phyloP scores from a whole-genome alignment of 2,797 vertebrate genomes.

The Hippoglossus hippoglossus region DNA sequence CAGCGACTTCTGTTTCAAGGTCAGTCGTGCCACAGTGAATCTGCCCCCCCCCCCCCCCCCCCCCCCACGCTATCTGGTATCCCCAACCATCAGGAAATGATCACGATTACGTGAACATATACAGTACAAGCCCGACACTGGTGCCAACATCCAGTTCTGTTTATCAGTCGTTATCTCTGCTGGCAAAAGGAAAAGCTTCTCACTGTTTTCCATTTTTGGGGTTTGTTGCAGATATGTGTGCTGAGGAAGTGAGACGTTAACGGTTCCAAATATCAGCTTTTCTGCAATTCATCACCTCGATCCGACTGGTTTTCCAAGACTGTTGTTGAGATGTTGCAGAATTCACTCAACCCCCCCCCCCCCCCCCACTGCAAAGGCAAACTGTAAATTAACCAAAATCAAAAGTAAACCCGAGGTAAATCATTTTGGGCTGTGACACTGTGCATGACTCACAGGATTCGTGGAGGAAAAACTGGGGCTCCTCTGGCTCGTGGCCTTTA shows the following conservation, averaged over 20 bases:
- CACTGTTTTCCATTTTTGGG: conserved; percentile 16
- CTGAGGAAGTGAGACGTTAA: conserved; percentile 8
- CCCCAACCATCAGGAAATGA: conserved; percentile 42
- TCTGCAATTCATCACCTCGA: neutral
- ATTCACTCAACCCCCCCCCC: neutral
- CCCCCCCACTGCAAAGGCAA: neutral
- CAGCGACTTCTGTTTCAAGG: conserved; percentile 47
- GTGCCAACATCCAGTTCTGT: conserved; percentile 59
- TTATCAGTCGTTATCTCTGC: conserved; percentile 61
- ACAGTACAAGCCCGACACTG: conserved; percentile 32
- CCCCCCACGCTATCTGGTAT: conserved; percentile 8
- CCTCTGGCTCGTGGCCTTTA: conserved; percentile 59
- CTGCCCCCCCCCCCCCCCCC: conserved; percentile 16
- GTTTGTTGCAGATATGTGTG: neutral
- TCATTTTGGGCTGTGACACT: conserved; percentile 19
- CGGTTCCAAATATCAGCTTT: neutral
- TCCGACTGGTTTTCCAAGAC: neutral
- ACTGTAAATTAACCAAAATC: neutral
- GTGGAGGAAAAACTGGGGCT: conserved; percentile 47
- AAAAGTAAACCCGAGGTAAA: neutral
- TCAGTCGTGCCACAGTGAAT: conserved; percentile 31
- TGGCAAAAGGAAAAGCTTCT: conserved; percentile 35
- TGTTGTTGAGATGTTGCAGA: neutral
- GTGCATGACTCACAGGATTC: conserved; percentile 54
- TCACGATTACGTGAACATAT: conserved; percentile 38